Base-by-base conservation (phyloP, 2,797 vertebrate genomes). In the Pteronotus mesoamericanus region DNA sequence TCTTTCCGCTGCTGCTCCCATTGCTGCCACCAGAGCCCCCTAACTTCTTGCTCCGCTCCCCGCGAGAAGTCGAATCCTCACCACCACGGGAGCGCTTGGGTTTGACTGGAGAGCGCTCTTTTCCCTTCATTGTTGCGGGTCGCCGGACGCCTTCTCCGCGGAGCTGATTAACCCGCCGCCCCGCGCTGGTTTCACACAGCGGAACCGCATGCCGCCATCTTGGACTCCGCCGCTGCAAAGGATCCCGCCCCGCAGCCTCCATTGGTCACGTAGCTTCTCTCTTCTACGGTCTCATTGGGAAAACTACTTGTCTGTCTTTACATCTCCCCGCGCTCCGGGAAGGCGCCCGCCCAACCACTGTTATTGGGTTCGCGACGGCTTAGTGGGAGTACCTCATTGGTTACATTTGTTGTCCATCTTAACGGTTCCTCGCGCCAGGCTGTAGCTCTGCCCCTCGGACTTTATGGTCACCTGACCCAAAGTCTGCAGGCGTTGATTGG, bases 91-190 rank as follows among this genome's bases (percentile, higher is more conserved):
- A 99, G 95, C 99, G 99, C 97, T 99, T 99, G 95, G 98, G 97
- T 98, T 99, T 99, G 84, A 99, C 99, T 80, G 99, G 99, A 74
- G 99, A 99, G 97, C 99, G 99, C 98, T 99, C 99, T 98, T 99
- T 99, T 95, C 99, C 99, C 98, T 99, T 99, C 99, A 99, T 99
- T 96, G 95, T 91, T 85, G 97, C 96, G 95, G 97, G 92, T 87
- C 84, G 93, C 29, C 84, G 96, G 93, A 96, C 94, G 95, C 95
- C 89, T 90, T 91, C 96, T 93, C 96, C 97, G 96, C 89, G 97
- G 97, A 97, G 97, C 96, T 89, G 97, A 97, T 69, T 75, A 97
- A 96, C 98, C 97, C 97, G 97, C 98, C 80, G 94, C 96, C 95
- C 94, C 97, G 97, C 98, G 97, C 98, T 97, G 84, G 97, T 98